A percentile compares a stretch with the other conserved stretches of the same genome.
These are phyloP conservation scores for Dolichallabes microphthalmus DNA, from an alignment of 2,113 vertebrate species.

Conservation along the genomic window DNA sequence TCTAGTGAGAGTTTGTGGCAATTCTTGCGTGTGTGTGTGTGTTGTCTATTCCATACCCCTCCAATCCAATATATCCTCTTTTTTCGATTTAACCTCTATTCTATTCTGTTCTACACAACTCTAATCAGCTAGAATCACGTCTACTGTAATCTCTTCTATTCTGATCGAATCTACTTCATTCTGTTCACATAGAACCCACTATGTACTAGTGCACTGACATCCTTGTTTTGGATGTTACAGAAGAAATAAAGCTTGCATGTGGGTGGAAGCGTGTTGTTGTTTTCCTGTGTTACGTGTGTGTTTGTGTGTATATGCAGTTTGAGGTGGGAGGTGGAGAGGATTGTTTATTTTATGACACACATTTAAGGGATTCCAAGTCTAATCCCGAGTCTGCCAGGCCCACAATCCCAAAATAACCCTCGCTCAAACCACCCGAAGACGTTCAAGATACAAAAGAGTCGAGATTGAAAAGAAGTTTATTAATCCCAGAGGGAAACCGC, in stretches of 20 bases:
- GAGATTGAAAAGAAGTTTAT: too few species aligned
- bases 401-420: conserved; percentile 52
- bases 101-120: not conserved
- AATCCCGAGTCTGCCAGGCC: conserved; percentile 43
- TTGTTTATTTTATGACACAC: conserved; percentile 40
- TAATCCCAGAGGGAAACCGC: too few species aligned
- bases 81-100: not conserved
- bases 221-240: not conserved
- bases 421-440: conserved; percentile 37
- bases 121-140: not conserved
- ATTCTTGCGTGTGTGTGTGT: not conserved
- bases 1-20: too few species aligned
- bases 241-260: not conserved
- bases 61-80: not conserved
- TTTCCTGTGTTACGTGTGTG: conserved; percentile 4
- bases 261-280: not conserved
- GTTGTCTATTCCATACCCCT: not conserved
- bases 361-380: conserved; percentile 39
- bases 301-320: not conserved
- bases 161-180: not conserved
- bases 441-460: too few species aligned
- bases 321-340: not conserved
- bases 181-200: not conserved
- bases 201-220: not conserved
- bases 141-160: not conserved